These are phyloP conservation scores for Scaptomyza cyrtandrae DNA, from an alignment of 2,888 invertebrate genomes.

Conservation along the genomic window DNA sequence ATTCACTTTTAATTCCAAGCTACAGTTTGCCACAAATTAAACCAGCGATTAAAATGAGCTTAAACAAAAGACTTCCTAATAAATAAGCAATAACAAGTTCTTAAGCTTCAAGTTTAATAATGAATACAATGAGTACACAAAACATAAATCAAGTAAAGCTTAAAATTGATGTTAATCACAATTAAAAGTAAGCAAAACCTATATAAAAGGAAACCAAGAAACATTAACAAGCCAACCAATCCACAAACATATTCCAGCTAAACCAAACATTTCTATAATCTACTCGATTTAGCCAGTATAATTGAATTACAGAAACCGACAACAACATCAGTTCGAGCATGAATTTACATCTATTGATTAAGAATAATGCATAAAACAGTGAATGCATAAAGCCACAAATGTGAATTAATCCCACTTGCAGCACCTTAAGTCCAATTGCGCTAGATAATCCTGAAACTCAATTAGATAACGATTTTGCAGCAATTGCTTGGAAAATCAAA, in stretches of 20 bases:
- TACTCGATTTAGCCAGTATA: neutral
- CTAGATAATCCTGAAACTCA: slow-evolving; percentile 20
- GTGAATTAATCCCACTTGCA: slow-evolving; percentile 2
- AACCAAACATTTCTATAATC: too few species aligned
- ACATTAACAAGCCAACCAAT: too few species aligned
- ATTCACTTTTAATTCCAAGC: slow-evolving; percentile 55
- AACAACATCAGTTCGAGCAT: neutral
- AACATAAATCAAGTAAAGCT: neutral
- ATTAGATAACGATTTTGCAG: slow-evolving; percentile 28
- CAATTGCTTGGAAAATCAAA: slow-evolving; percentile 31
- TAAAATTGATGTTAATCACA: neutral
- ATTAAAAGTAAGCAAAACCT: too few species aligned
- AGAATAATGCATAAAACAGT: neutral
- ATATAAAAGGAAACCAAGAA: too few species aligned
- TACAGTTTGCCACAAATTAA: slow-evolving; percentile 28
- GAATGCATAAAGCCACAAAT: neutral
- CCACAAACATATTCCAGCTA: too few species aligned
- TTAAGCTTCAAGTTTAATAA: neutral
- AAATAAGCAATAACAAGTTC: neutral
- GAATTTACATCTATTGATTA: slow-evolving; percentile 3
- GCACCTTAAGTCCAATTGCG: neutral
- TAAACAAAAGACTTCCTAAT: neutral
- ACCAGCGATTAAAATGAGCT: slow-evolving; percentile 13
- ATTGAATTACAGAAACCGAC: neutral
- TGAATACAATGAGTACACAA: neutral